phyloP scores from a whole-genome alignment of 1,140 invertebrate species.

The Danaus melanippus region DNA sequence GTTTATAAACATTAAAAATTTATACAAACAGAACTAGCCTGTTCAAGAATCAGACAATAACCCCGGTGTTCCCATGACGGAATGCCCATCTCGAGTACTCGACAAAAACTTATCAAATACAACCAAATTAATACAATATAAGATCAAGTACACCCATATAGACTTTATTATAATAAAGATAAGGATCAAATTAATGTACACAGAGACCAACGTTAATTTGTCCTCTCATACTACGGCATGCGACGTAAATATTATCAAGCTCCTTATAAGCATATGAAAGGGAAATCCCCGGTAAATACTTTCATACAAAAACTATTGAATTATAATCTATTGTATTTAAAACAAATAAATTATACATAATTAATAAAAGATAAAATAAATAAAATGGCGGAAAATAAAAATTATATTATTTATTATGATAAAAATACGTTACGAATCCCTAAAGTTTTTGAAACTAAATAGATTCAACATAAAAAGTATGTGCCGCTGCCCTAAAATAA shows the following conservation, averaged over 20 bases:
- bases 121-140: conserved; percentile 8
- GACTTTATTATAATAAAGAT: conserved; percentile 5
- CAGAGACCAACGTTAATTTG: conserved; percentile 18
- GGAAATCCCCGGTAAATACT: conserved; percentile 30
- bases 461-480: no score
- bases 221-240: conserved; percentile 40
- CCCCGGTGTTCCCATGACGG: conserved; percentile 10
- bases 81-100: conserved; percentile 27
- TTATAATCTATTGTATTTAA: no score
- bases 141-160: background rate
- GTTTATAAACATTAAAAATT: no score
- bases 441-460: no score
- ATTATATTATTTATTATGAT: no score
- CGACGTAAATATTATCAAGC: conserved; percentile 43
- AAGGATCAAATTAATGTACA: conserved; percentile 13
- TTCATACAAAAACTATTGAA: conserved; percentile 2
- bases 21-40: no score
- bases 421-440: no score
- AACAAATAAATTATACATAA: no score
- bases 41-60: no score
- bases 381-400: no score
- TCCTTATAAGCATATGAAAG: conserved; percentile 44
- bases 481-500: conserved; percentile 9
- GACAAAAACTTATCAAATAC: conserved; percentile 34
- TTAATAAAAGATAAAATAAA: no score